These are phyloP conservation scores for Epicauta chinensis DNA, from an alignment of 1,140 invertebrate genomes.

Conservation along the genomic window DNA sequence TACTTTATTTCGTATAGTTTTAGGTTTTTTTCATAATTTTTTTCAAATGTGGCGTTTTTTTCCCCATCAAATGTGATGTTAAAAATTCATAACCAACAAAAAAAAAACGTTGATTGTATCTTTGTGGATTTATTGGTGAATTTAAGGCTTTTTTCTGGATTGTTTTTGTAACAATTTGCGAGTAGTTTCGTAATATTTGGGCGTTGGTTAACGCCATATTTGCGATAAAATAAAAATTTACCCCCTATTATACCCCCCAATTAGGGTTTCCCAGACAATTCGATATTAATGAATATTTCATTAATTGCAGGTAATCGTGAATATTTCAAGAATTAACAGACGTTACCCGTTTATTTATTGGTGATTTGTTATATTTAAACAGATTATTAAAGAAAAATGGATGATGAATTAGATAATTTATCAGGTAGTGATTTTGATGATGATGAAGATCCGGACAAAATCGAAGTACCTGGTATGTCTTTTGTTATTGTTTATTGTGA, in stretches of 20 bases:
- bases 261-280: no score
- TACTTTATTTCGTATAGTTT: not conserved
- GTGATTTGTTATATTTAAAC: slow-evolving; percentile 14
- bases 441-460: slow-evolving; percentile 84
- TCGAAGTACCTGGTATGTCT: slow-evolving; percentile 82
- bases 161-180: not conserved
- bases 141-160: not conserved
- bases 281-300: slow-evolving; percentile 12
- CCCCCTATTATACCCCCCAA: slow-evolving; percentile 2
- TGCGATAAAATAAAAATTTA: slow-evolving; percentile 30
- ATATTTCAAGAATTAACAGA: slow-evolving; percentile 3
- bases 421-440: slow-evolving; percentile 78
- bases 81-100: slow-evolving; percentile 45
- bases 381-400: slow-evolving; percentile 39
- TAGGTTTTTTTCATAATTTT: slow-evolving; percentile 15
- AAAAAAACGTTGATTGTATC: slow-evolving; percentile 24
- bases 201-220: slow-evolving; percentile 41
- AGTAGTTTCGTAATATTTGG: slow-evolving; percentile 21
- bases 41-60: slow-evolving; percentile 25
- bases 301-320: not conserved
- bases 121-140: not conserved
- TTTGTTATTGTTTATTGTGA: no score
- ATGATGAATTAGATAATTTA: slow-evolving; percentile 58
- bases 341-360: no score
- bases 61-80: slow-evolving; percentile 23